A percentile compares a stretch with the other conserved stretches of the same genome.
Conservation (phyloP, 2,888 invertebrate genomes). For the Harpagoxenus sublaevis region DNA sequence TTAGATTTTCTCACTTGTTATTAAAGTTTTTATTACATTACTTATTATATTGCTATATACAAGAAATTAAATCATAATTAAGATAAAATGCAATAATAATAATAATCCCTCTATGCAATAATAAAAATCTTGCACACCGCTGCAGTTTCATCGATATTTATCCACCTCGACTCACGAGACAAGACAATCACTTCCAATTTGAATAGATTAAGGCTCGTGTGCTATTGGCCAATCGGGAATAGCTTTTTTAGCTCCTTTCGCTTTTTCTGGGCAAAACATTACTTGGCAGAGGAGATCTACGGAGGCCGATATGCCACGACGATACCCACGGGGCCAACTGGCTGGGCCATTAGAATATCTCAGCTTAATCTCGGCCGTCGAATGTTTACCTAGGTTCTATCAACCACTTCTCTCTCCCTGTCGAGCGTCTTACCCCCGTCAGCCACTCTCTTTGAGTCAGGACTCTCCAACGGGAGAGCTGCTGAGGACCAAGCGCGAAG, state of each 20-base stretch:
- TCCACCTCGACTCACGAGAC: conserved; percentile 37
- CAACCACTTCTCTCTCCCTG: conserved; percentile 63
- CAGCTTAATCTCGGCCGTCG: conserved; percentile 79
- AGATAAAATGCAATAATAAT: conserved; percentile 13
- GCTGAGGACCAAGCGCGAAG: conserved; percentile 35
- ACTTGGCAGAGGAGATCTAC: conserved; percentile 80
- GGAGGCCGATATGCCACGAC: conserved; percentile 78
- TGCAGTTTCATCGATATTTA: conserved; percentile 24
- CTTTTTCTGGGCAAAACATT: conserved; percentile 78
- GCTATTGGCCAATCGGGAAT: conserved; percentile 79
- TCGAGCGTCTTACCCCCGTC: conserved; percentile 42
- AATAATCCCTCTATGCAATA: background rate
- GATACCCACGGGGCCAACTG: conserved; percentile 83
- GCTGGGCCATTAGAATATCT: conserved; percentile 84
- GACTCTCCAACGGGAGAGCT: conserved; percentile 50
- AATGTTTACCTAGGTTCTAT: conserved; percentile 80
- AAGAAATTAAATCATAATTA: conserved; percentile 3
- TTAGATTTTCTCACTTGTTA: background rate
- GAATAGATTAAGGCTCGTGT: conserved; percentile 52
- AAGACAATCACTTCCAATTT: conserved; percentile 53
- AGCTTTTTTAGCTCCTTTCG: conserved; percentile 59
- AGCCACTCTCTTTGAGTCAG: conserved; percentile 36
- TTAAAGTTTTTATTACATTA: conserved; percentile 12
- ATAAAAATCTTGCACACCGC: background rate
- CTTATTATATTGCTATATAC: background rate